A percentile compares a stretch with the other conserved stretches of the same genome.
Conservation (phyloP, 1,140 invertebrate genomes). For the Platorchestia sp. region DNA sequence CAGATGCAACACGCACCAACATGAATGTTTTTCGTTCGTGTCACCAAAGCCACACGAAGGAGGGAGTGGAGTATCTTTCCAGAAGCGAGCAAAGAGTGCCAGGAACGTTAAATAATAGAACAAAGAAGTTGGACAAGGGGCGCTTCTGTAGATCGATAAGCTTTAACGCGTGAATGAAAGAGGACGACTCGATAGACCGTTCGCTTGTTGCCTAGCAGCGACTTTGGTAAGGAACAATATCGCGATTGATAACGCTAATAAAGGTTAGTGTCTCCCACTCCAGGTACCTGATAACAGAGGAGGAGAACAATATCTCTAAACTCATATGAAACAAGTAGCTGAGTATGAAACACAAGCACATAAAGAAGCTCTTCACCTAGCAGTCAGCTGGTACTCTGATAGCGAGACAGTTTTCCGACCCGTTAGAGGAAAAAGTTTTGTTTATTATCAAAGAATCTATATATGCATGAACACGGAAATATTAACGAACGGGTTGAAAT, state of each 20-base stretch:
- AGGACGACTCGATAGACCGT: neutral
- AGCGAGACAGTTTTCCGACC: neutral
- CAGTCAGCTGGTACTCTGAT: neutral
- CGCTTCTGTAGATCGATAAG: slow-evolving; percentile 34
- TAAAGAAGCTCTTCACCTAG: neutral
- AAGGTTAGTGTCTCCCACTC: slow-evolving; percentile 11
- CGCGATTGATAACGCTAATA: neutral
- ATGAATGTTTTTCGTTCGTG: neutral
- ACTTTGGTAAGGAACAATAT: slow-evolving; percentile 28
- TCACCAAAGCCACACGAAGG: neutral
- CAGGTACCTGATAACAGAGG: slow-evolving; percentile 1
- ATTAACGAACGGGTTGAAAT: neutral
- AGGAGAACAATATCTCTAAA: neutral
- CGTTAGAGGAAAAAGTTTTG: neutral
- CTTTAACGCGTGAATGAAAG: slow-evolving; percentile 23
- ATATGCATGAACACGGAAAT: neutral
- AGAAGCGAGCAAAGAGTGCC: slow-evolving; percentile 27
- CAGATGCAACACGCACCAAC: neutral
- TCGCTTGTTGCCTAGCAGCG: slow-evolving; percentile 40
- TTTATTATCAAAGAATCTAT: neutral
- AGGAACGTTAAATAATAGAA: slow-evolving; percentile 16
- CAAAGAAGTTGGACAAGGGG: slow-evolving; percentile 25
- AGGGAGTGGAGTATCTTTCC: neutral
- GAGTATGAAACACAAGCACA: neutral
- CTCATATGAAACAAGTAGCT: neutral